These are phyloP conservation scores for Smutsia temminckii DNA, from an alignment of 2,797 vertebrate species.

Conservation along the genomic window DNA sequence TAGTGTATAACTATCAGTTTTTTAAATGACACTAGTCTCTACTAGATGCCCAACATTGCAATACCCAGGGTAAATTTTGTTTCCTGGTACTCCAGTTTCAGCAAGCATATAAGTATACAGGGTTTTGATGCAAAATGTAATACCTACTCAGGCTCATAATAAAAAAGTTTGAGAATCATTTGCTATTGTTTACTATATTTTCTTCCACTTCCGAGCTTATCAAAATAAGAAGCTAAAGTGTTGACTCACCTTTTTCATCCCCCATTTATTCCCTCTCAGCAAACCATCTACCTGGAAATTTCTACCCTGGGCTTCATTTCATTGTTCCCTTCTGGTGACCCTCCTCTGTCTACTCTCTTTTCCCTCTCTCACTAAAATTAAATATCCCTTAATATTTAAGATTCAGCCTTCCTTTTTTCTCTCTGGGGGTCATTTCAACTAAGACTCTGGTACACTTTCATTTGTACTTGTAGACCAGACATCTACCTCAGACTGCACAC, in stretches of 20 bases:
- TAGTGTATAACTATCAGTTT: neutral
- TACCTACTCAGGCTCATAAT: neutral
- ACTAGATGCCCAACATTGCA: neutral
- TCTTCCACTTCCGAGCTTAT: neutral
- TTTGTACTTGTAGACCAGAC: neutral
- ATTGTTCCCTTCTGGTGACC: neutral
- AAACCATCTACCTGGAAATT: neutral
- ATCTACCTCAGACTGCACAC: neutral
- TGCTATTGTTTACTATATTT: neutral
- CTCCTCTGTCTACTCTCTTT: neutral
- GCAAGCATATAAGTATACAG: neutral
- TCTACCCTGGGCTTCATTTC: neutral
- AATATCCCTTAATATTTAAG: neutral
- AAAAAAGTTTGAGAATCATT: neutral
- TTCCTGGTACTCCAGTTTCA: neutral
- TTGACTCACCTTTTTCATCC: neutral
- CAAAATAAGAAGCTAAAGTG: neutral
- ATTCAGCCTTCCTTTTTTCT: neutral
- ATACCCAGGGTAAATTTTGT: neutral
- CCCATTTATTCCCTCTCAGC: neutral
- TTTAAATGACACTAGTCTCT: neutral
- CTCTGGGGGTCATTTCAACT: neutral
- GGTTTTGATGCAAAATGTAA: neutral
- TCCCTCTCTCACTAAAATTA: neutral
- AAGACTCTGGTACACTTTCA: neutral